Evolutionary conservation across 2,888 invertebrate species (phyloP).

Genomic region (Chrysodeixis includens): DNA sequence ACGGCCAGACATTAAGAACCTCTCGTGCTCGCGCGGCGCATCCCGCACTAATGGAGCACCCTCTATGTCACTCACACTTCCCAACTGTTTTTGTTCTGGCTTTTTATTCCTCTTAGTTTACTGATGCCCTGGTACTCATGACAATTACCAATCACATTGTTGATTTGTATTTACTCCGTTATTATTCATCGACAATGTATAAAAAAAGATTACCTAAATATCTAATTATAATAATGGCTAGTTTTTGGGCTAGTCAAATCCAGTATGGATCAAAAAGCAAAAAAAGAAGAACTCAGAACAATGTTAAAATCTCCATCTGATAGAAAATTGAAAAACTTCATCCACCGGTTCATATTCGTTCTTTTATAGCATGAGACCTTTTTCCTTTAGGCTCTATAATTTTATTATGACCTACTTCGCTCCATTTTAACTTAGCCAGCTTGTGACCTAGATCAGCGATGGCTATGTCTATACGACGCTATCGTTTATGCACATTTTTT

Average conservation of each 20-base stretch:
- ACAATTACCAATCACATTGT: background rate
- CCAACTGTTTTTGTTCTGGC: background rate
- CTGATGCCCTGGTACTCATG: background rate
- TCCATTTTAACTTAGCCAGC: slow-evolving; percentile 4
- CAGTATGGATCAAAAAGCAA: too few species aligned
- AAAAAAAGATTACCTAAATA: too few species aligned
- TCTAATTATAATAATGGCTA: too few species aligned
- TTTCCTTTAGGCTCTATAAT: slow-evolving; percentile 2
- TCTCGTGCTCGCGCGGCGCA: slow-evolving; percentile 1
- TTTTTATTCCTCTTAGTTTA: slow-evolving; percentile 1
- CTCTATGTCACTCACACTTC: background rate
- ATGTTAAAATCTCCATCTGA: too few species aligned
- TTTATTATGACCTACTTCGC: slow-evolving; percentile 4
- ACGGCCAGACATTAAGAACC: slow-evolving; percentile 6
- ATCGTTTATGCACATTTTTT: background rate
- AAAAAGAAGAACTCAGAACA: too few species aligned
- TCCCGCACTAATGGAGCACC: slow-evolving; percentile 5
- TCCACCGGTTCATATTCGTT: too few species aligned
- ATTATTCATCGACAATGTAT: too few species aligned
- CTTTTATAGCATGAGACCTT: background rate
- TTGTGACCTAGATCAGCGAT: slow-evolving; percentile 4
- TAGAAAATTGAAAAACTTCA: too few species aligned
- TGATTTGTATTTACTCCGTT: background rate
- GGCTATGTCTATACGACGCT: background rate
- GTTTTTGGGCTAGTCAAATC: too few species aligned